Conservation (phyloP, 1,140 invertebrate genomes). For the Achroia grisella region DNA sequence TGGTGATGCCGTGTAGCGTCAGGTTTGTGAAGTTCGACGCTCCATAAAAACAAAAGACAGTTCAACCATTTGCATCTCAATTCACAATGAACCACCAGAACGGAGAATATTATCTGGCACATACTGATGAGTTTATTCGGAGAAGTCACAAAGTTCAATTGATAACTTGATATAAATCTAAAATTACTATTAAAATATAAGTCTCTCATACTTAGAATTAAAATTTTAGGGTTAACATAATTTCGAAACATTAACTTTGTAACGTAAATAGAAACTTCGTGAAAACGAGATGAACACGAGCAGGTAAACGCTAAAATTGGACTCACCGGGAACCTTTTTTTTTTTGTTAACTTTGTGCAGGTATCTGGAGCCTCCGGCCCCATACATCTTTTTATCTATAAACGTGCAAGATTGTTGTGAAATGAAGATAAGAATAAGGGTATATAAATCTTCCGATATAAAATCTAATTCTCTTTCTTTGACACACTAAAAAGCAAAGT, state of each 20-base stretch:
- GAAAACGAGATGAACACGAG: slow-evolving; percentile 40
- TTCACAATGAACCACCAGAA: slow-evolving; percentile 21
- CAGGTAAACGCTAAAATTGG: slow-evolving; percentile 55
- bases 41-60: slow-evolving; percentile 48
- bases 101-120: slow-evolving; percentile 14
- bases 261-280: slow-evolving; percentile 38
- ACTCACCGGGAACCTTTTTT: slow-evolving; percentile 47
- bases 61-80: slow-evolving; percentile 42
- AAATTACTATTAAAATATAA: slow-evolving; percentile 51
- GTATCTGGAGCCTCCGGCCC: slow-evolving; percentile 45
- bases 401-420: slow-evolving; percentile 11
- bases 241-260: slow-evolving; percentile 58
- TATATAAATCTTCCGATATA: too few relatives aligned
- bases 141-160: slow-evolving; percentile 47
- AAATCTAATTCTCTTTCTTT: too few relatives aligned
- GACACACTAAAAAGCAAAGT: too few relatives aligned
- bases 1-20: slow-evolving; percentile 46
- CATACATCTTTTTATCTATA: slow-evolving; percentile 37
- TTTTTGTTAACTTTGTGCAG: slow-evolving; percentile 56
- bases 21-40: slow-evolving; percentile 33
- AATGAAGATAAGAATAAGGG: slow-evolving; percentile 10
- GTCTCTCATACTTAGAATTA: slow-evolving; percentile 38
- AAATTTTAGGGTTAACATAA: slow-evolving; percentile 49
- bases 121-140: slow-evolving; percentile 16
- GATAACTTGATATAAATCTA: slow-evolving; percentile 27